phyloP scores from a whole-genome alignment of 2,888 invertebrate genomes.

The Rotaria magnacalcarata region DNA sequence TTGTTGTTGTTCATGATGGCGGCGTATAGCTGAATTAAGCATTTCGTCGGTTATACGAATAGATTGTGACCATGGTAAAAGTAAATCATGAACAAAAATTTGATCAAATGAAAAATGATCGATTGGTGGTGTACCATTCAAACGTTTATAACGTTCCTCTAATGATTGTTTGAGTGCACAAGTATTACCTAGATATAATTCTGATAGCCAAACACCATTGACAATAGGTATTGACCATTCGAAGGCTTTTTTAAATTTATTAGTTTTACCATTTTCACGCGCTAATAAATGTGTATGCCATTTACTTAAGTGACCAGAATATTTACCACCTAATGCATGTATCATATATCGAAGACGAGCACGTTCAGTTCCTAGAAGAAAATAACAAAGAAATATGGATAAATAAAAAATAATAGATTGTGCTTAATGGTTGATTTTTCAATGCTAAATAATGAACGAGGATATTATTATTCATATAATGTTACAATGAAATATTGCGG shows the following conservation, averaged over 20 bases:
- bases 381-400: background rate
- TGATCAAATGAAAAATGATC: slow-evolving; percentile 43
- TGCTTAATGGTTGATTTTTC: too few species aligned
- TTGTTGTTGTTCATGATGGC: slow-evolving; percentile 10
- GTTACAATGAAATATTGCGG: too few species aligned
- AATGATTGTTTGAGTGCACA: slow-evolving; percentile 66
- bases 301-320: slow-evolving; percentile 64
- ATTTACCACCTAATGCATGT: slow-evolving; percentile 77
- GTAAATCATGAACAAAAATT: slow-evolving; percentile 46
- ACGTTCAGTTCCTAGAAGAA: slow-evolving; percentile 64
- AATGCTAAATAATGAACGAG: too few species aligned
- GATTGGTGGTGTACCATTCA: slow-evolving; percentile 61
- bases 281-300: slow-evolving; percentile 62
- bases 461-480: too few species aligned
- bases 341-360: slow-evolving; percentile 77
- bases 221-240: slow-evolving; percentile 88
- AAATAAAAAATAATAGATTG: background rate
- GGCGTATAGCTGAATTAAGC: background rate
- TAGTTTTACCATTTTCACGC: slow-evolving; percentile 65
- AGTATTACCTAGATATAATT: slow-evolving; percentile 81
- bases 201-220: slow-evolving; percentile 86
- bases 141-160: slow-evolving; percentile 62
- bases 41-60: slow-evolving; percentile 70
- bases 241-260: slow-evolving; percentile 79
- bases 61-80: slow-evolving; percentile 87